Evolutionary conservation across 30 jellyfish, hydroid and myxozoan genomes (phyloP), one percentile per base, ranked within the genome.

Genomic region (Aurelia aurita): DNA sequence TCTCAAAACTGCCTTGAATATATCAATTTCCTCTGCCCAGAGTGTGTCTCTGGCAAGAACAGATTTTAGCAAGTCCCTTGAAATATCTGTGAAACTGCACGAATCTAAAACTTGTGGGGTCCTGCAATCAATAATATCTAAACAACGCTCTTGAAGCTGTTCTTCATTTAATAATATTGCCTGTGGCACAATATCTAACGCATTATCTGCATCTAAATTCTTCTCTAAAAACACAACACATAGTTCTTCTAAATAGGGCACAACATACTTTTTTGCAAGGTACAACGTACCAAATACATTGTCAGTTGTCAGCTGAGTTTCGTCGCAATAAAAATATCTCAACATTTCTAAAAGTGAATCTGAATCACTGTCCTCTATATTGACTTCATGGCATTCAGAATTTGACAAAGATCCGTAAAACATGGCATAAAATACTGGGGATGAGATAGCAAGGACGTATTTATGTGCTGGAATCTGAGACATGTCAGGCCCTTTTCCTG

Each of bases 361-460:
- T 0, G 85, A 29, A 45, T 86, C 89, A 74, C 89, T 19, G 61
- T 86, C 95, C 45, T 86, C 95, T 20, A 86, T 86, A 16, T 67
- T 74, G 21, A 86, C 89, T 22, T 74, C 87, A 15, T 63, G 66
- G 62, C 79, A 86, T 11, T 63, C 79, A 5, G 63, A 16, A 39
- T 79, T 81, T 20, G 95, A 46, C 28, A 86, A 65, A 7, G 87
- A 65, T 26, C 95, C 95, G 27, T 72, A 86, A 66, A 86, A 86
- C 95, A 86, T 86, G 20, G 95, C 95, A 47, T 86, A 86, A 44
- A 86, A 86, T 2, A 86, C 95, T 11, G 95, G 95, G 15, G 95
- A 86, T 1, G 88, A 70, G 26, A 86, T 86, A 4, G 95, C 69
- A 19, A 86, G 89, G 6, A 86, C 89, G 58, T 86, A 86, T 62